Base-by-base conservation (phyloP, 2,113 vertebrate species). In the Coryphaenoides rupestris region DNA sequence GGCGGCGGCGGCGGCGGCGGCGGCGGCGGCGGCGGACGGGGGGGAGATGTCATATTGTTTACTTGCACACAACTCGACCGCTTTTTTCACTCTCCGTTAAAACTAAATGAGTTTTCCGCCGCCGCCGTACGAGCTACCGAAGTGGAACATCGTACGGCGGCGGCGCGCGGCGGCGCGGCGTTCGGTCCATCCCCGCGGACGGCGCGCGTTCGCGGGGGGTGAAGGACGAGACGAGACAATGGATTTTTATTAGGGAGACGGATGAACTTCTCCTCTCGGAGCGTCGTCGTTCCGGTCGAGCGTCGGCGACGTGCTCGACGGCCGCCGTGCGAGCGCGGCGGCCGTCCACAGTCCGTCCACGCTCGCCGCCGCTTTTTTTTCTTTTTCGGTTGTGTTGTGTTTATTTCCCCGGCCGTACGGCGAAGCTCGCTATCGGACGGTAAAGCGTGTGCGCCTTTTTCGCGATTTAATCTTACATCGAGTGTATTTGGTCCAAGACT, bases 241-340 rank as follows among this genome's bases (percentile, higher is more conserved):
- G 69, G 82, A 85, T 88, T 89, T n/a, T n/a, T 86, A 87, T 85
- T 86, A 89, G 75, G 71, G 75, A 86, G 86, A 85, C 84, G 75
- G 85, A 87, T 85, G 79, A 88, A 86, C 81, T 83, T 83, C 77
- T 83, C 77, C 81, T 86, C 86, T 86, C 83, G 75, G 82, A 82
- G 82, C 77, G n/a, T 72, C 81, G 74, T 89, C 84, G 86, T 80
- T 84, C 79, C 62, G n/a, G 60, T 68, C 65, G 69, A 69, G 65
- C 77, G 86, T 87, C 79, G 68, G 80, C 86, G 80, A 77, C 63
- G 73, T 58, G 68, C n/a, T n/a, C n/a, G 83, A 85, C 84, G 79
- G 78, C 57, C 86, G 84, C 88, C 46, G 81, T n/a, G 70, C 81
- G 33, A n/a, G 72, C 74, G 73, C 86, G 86, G 85, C 88, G 89